Conservation (phyloP, 2,888 invertebrate species). For the Ligdia adustata region DNA sequence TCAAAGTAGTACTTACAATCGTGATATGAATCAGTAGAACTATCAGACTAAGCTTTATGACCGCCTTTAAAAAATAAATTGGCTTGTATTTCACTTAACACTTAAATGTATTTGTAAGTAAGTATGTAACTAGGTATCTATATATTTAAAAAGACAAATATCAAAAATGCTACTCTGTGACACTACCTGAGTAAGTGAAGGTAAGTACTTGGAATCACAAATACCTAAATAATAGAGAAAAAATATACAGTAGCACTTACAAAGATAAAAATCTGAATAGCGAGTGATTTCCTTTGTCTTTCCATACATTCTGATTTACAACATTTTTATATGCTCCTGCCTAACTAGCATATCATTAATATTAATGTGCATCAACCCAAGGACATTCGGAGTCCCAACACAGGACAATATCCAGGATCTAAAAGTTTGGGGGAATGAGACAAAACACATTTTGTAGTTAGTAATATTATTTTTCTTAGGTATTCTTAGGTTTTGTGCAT, state of each 20-base stretch:
- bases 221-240: neutral
- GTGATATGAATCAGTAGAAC: too few species aligned
- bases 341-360: conserved; percentile 54
- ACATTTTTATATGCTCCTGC: conserved; percentile 20
- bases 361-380: conserved; percentile 56
- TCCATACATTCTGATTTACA: conserved; percentile 22
- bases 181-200: too few species aligned
- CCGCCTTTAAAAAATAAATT: too few species aligned
- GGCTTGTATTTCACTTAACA: too few species aligned
- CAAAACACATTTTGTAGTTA: neutral
- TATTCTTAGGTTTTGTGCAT: too few species aligned
- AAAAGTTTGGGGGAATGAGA: too few species aligned
- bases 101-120: too few species aligned
- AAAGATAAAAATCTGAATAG: conserved; percentile 17
- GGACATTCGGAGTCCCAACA: conserved; percentile 45
- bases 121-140: too few species aligned
- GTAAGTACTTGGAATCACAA: conserved; percentile 1
- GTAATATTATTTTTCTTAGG: neutral
- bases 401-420: conserved; percentile 38
- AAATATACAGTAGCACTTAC: conserved; percentile 8
- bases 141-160: too few species aligned
- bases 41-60: too few species aligned
- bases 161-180: too few species aligned
- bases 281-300: conserved; percentile 22
- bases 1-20: too few species aligned